Evolutionary conservation across 2,888 invertebrate species (phyloP), one percentile per base, ranked within the genome.

Genomic region (Apodemia hepburni): DNA sequence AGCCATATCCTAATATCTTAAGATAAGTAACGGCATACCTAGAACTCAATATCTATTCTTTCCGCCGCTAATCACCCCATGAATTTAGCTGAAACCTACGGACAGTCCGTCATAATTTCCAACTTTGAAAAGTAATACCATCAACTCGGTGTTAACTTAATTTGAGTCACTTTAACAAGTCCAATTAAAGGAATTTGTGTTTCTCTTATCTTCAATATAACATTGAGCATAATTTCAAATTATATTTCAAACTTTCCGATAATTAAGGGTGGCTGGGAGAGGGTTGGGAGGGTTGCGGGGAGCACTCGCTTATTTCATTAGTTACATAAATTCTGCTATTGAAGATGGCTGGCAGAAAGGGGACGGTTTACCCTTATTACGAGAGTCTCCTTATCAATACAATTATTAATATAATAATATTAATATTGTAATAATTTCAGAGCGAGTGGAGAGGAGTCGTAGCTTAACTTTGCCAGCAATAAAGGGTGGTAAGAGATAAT

Each of bases 121-220:
- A 88, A 90, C 89, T 90, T 81, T 83, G 81, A 54, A 89, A 91
- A 91, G 90, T 90, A 91, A 90, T 90, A 89, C 88, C 90, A 90
- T 91, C 90, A 89, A 90, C 84, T 90, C 85, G 82, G 90, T 90
- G 90, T 91, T 91, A 91, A 91, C 90, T 91, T 91, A 90, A 91
- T 91, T 91, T 90, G 89, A 90, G 88, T 90, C 90, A 91, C 89
- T 91, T 90, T 91, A 91, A 90, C 91, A 91, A 91, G 90, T 90
- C 91, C 91, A 91, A 91, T 91, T 91, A 91, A 91, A 91, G 91
- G 90, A 91, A 91, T 91, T 91, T 91, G 91, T 91, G 90, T 91
- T 91, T 90, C 91, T 90, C 90, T 91, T 91, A 91, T 91, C 91
- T 91, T 88, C 91, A 90, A 90, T 91, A 90, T 91, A 91, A 91